Conservation (phyloP, 1,140 invertebrate genomes). For the Caenorhabditis tropicalis region DNA sequence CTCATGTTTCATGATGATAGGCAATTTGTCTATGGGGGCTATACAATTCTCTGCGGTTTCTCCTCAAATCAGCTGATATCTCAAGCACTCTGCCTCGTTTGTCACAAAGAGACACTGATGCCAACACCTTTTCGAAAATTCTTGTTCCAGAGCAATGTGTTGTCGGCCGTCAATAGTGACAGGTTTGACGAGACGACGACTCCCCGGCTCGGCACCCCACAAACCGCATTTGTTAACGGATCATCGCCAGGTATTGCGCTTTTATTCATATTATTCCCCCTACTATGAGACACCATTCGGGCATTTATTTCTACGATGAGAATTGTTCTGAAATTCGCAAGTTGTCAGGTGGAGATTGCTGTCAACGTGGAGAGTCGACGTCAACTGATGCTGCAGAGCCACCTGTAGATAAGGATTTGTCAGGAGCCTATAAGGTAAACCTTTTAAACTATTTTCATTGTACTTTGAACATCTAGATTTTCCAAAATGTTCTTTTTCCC, state of each 20-base stretch:
- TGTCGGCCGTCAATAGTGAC: conserved; percentile 84
- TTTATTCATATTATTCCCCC: not conserved
- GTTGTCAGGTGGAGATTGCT: conserved; percentile 51
- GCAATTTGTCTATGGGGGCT: conserved; percentile 22
- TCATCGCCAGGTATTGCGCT: conserved; percentile 10
- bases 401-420: conserved; percentile 30
- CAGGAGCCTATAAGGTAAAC: conserved; percentile 45
- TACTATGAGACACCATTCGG: conserved; percentile 25
- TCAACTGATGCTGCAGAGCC: conserved; percentile 29
- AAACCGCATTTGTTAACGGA: conserved; percentile 22
- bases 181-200: conserved; percentile 40
- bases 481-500: not conserved
- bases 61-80: conserved; percentile 31
- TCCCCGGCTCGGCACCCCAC: conserved; percentile 19
- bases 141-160: conserved; percentile 79
- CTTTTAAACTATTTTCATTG: not conserved
- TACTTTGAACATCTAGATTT: not conserved
- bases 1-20: conserved; percentile 12
- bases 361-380: conserved; percentile 39
- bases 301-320: conserved; percentile 14
- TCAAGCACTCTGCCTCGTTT: not conserved
- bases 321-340: conserved; percentile 6
- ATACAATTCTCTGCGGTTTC: conserved; percentile 35
- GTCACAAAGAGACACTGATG: conserved; percentile 33
- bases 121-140: conserved; percentile 44